phyloP scores from a whole-genome alignment of 2,113 vertebrate species.

The Hypocryptadius cinnamomeus region DNA sequence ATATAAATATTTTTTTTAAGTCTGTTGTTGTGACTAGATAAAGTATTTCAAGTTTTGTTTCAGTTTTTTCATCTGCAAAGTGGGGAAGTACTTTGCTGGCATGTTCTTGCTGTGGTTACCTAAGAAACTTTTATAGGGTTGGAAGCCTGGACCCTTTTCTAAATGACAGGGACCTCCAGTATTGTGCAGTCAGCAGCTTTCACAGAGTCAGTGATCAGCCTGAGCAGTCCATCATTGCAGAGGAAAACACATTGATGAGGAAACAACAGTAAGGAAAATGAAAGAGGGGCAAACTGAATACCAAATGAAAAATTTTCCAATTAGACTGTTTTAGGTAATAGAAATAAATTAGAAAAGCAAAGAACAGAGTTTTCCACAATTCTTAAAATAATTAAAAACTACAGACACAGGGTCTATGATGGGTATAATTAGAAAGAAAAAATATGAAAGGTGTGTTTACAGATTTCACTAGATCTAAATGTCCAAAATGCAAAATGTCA shows the following conservation, averaged over 20 bases:
- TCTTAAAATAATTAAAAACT: not conserved
- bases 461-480: not conserved
- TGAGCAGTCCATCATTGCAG: not conserved
- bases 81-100: not conserved
- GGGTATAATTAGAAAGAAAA: not conserved
- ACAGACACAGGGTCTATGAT: not conserved
- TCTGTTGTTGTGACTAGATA: not conserved
- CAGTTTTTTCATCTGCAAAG: not conserved
- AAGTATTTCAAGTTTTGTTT: not conserved
- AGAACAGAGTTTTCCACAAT: rapidly evolving
- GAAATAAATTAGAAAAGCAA: not conserved
- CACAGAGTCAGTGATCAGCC: not conserved
- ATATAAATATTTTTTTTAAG: not conserved
- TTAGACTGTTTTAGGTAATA: not conserved
- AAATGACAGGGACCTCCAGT: not conserved
- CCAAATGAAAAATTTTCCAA: not conserved
- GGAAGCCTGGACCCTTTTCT: not conserved
- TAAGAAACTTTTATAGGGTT: not conserved
- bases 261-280: not conserved
- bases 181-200: not conserved
- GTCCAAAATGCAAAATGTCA: not conserved
- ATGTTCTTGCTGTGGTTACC: not conserved
- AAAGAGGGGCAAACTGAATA: not conserved
- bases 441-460: not conserved
- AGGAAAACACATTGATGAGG: not conserved